These are phyloP conservation scores for Lindbergichthys nudifrons DNA, from an alignment of 2,797 vertebrate genomes.

Conservation along the genomic window DNA sequence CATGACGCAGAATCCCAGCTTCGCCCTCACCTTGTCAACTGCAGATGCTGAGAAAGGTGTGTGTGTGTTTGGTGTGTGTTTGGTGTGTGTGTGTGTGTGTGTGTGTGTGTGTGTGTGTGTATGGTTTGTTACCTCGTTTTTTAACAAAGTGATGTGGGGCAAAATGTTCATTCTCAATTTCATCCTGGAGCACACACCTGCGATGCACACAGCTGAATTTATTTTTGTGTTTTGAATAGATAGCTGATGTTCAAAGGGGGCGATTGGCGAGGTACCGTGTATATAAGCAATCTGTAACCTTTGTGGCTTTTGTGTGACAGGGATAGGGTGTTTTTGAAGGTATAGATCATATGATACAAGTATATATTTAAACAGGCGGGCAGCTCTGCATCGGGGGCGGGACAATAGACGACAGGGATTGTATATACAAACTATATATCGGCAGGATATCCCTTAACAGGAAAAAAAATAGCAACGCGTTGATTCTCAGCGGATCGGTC, in stretches of 20 bases:
- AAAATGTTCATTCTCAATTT: conserved; percentile 54
- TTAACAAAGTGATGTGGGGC: conserved; percentile 49
- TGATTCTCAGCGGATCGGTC: conserved; percentile 79
- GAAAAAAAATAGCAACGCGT: conserved; percentile 56
- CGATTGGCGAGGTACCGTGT: conserved; percentile 68
- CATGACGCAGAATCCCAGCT: conserved; percentile 52
- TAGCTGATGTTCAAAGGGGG: conserved; percentile 48
- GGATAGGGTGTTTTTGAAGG: conserved; percentile 65
- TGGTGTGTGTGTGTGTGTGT: conserved; percentile 41
- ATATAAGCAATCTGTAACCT: conserved; percentile 82
- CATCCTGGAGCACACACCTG: conserved; percentile 49
- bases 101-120: conserved; percentile 42
- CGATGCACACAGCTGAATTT: conserved; percentile 65
- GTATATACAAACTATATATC: conserved; percentile 75
- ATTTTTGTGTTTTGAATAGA: conserved; percentile 72
- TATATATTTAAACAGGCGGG: conserved; percentile 67
- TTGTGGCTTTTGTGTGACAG: conserved; percentile 76
- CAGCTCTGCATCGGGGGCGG: conserved; percentile 49
- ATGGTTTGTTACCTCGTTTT: conserved; percentile 68
- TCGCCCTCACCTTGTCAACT: conserved; percentile 57
- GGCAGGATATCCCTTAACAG: conserved; percentile 77
- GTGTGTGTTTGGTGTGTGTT: conserved; percentile 41
- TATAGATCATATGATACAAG: conserved; percentile 47
- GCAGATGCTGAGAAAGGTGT: conserved; percentile 64
- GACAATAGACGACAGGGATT: conserved; percentile 76